Evolutionary conservation across 2,888 invertebrate species (phyloP).

Genomic region (Sipha maydis): DNA sequence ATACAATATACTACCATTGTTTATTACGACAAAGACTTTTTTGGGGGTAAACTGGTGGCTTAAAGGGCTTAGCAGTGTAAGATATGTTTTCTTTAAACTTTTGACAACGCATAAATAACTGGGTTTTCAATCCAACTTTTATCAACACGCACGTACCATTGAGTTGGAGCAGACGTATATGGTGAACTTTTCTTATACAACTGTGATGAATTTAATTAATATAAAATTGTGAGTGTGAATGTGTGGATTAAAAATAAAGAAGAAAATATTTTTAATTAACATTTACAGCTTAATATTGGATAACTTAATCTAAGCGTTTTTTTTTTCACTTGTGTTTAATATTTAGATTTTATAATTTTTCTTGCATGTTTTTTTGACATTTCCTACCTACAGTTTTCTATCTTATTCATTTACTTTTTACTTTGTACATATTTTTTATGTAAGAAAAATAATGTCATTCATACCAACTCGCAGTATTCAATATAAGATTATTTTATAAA

Average conservation of each 20-base stretch:
- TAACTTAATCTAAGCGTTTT: not conserved
- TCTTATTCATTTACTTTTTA: not conserved
- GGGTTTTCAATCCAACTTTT: constrained; percentile 57
- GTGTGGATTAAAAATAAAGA: constrained; percentile 23
- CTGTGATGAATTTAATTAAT: constrained; percentile 34
- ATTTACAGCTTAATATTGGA: not conserved
- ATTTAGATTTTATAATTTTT: constrained; percentile 30
- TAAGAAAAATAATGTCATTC: not conserved
- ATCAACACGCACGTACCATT: constrained; percentile 27
- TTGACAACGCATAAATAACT: constrained; percentile 58
- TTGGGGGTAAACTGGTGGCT: constrained; percentile 26
- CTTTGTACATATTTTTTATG: not conserved
- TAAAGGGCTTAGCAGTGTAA: constrained; percentile 35
- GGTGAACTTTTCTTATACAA: constrained; percentile 11
- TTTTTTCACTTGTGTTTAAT: not conserved
- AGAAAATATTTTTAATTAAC: constrained; percentile 1
- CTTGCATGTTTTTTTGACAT: constrained; percentile 13
- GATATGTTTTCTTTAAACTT: constrained; percentile 52
- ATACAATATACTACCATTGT: constrained; percentile 29
- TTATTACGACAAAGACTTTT: constrained; percentile 46
- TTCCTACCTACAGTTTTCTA: not conserved
- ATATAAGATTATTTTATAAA: not conserved
- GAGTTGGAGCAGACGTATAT: not conserved
- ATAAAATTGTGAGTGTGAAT: not conserved
- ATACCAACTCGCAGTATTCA: not conserved